A percentile compares a stretch with the other conserved stretches of the same genome.
These are phyloP conservation scores for Holotrichia oblita DNA, from an alignment of 1,140 invertebrate genomes.

Conservation along the genomic window DNA sequence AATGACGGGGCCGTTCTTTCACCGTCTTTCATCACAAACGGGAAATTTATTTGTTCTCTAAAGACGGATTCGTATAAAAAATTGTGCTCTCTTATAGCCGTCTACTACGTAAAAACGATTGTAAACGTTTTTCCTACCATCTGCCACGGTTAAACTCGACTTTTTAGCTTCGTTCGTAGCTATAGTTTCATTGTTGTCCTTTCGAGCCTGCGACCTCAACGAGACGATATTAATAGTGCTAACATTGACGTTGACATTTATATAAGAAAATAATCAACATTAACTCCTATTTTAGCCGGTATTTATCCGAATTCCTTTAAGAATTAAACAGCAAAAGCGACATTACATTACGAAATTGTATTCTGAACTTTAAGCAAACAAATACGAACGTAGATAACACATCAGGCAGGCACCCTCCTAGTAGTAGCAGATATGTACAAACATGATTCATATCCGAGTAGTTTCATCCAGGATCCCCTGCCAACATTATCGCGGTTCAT, in stretches of 20 bases:
- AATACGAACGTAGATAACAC: too few species aligned
- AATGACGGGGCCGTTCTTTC: neutral
- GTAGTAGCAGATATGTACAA: too few species aligned
- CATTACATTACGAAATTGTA: too few species aligned
- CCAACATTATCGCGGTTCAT: too few species aligned
- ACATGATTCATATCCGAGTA: too few species aligned
- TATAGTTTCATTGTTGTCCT: neutral
- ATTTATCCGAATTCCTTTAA: too few species aligned
- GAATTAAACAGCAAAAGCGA: too few species aligned
- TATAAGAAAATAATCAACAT: neutral
- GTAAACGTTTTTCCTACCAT: neutral
- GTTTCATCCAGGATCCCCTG: too few species aligned
- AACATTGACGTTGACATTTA: neutral
- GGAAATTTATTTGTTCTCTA: conserved; percentile 9
- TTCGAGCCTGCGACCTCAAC: neutral
- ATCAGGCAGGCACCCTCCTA: too few species aligned
- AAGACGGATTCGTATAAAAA: neutral
- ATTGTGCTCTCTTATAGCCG: neutral
- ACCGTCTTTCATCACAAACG: neutral
- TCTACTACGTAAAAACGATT: neutral
- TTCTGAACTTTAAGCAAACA: too few species aligned
- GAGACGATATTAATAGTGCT: neutral
- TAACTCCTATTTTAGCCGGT: too few species aligned
- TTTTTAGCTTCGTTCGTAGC: neutral
- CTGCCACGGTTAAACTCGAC: neutral